Conservation (phyloP, 1,140 invertebrate genomes). For the Pseudoatta argentina region DNA sequence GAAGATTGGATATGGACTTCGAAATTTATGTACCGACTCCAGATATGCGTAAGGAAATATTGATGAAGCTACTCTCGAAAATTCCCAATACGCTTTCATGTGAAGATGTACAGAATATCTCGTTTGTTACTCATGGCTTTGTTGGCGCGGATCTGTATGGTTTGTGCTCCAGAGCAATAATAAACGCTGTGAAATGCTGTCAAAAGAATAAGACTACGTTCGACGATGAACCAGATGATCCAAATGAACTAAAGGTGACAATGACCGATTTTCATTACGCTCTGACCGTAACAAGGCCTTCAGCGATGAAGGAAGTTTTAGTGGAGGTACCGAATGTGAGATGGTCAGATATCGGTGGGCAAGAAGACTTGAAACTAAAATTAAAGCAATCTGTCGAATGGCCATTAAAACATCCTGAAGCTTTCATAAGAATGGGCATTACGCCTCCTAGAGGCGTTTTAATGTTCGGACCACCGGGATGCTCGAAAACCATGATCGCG, state of each 20-base stretch:
- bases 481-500: conserved; percentile 98
- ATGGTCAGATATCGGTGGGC: conserved; percentile 98
- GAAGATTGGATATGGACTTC: conserved; percentile 94
- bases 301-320: conserved; percentile 95
- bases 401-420: conserved; percentile 96
- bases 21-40: conserved; percentile 93
- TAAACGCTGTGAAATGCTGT: conserved; percentile 86
- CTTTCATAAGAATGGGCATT: conserved; percentile 96
- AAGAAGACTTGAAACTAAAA: conserved; percentile 94
- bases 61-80: conserved; percentile 88
- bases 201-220: conserved; percentile 56
- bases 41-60: conserved; percentile 89
- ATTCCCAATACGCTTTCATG: conserved; percentile 87
- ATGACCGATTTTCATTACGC: conserved; percentile 89
- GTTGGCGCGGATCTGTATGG: conserved; percentile 94
- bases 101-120: conserved; percentile 88
- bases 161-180: conserved; percentile 90
- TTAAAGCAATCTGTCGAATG: conserved; percentile 96
- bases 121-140: conserved; percentile 93
- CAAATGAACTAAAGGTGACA: conserved; percentile 66
- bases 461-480: conserved; percentile 99
- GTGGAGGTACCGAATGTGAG: conserved; percentile 94
- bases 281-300: conserved; percentile 91
- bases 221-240: conserved; percentile 33
- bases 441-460: conserved; percentile 97